Conservation (phyloP, 1,140 invertebrate species). For the Armadillidium nasatum region DNA sequence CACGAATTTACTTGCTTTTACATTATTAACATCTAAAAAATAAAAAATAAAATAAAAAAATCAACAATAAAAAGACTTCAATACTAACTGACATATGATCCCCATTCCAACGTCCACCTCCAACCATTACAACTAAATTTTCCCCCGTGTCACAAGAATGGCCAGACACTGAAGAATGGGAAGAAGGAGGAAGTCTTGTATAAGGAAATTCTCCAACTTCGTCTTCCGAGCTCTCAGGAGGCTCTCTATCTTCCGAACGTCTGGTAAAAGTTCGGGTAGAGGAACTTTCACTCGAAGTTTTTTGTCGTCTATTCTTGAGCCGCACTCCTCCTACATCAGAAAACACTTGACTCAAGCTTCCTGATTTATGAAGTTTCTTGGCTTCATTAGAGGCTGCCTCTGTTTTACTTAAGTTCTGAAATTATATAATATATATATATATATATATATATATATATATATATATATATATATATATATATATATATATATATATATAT, state of each 20-base stretch:
- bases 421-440: no score
- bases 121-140: not conserved
- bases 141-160: not conserved
- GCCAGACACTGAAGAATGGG: not conserved
- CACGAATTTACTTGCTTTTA: no score
- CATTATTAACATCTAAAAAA: no score
- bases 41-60: no score
- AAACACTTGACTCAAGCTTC: constrained; percentile 29
- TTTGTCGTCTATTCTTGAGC: not conserved
- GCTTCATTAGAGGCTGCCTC: constrained; percentile 14
- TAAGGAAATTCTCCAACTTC: not conserved
- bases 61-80: not conserved
- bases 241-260: not conserved
- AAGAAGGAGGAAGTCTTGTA: not conserved
- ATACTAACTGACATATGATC: not conserved
- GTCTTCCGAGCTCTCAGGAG: not conserved
- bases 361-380: constrained; percentile 25
- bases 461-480: no score
- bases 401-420: constrained; percentile 28
- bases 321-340: constrained; percentile 8
- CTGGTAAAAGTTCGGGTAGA: not conserved
- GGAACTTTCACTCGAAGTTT: not conserved
- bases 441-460: no score
- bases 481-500: no score
- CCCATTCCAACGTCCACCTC: not conserved